These are phyloP conservation scores for Listronotus oregonensis DNA, from an alignment of 1,140 invertebrate species.

Conservation along the genomic window DNA sequence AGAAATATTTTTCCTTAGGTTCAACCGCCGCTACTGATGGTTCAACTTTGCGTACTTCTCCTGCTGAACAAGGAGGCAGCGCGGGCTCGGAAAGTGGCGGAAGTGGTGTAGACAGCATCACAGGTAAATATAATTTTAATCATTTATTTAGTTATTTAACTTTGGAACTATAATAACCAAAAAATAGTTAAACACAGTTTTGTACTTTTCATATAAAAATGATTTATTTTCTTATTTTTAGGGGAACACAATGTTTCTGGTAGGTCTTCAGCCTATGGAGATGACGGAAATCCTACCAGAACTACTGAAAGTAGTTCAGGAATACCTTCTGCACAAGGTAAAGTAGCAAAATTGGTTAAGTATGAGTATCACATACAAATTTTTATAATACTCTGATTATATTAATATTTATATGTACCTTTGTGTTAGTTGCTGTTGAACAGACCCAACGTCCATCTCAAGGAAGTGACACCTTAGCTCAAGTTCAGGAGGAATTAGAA, in stretches of 20 bases:
- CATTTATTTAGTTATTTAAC: too few relatives aligned
- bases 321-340: constrained; percentile 26
- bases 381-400: too few relatives aligned
- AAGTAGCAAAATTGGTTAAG: not conserved
- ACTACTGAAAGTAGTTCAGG: constrained; percentile 22
- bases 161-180: too few relatives aligned
- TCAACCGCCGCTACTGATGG: constrained; percentile 90
- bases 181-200: too few relatives aligned
- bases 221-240: not conserved
- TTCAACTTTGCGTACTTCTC: constrained; percentile 87
- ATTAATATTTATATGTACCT: not conserved
- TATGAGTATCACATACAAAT: too few relatives aligned
- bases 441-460: constrained; percentile 25
- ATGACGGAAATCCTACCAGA: constrained; percentile 49
- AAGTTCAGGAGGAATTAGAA: constrained; percentile 49
- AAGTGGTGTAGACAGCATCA: constrained; percentile 88
- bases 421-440: constrained; percentile 12
- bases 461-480: constrained; percentile 29
- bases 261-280: constrained; percentile 83
- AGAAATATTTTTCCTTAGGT: constrained; percentile 10
- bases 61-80: constrained; percentile 80
- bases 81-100: constrained; percentile 84
- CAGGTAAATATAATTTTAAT: constrained; percentile 55
- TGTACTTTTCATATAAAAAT: too few relatives aligned
- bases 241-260: constrained; percentile 82